Percentiles rank a stretch among this genome's conserved stretches.
These are phyloP conservation scores for Xanthia icteritia DNA, from an alignment of 2,888 invertebrate genomes.

Conservation along the genomic window DNA sequence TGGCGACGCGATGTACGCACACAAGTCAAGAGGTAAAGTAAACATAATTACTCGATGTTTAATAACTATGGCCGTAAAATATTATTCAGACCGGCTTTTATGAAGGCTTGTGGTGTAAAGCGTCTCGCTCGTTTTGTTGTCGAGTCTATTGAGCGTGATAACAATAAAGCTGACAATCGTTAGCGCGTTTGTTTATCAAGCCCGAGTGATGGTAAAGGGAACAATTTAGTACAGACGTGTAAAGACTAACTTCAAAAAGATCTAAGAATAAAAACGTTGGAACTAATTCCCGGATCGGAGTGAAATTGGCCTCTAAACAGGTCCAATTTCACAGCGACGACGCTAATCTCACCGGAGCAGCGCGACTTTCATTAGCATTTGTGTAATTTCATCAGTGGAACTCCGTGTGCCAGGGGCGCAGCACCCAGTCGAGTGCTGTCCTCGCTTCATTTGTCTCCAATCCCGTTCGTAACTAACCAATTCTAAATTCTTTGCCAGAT, in stretches of 20 bases:
- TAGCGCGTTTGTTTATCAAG: constrained; percentile 49
- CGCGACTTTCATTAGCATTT: constrained; percentile 87
- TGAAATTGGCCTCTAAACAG: constrained; percentile 80
- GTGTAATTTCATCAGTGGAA: constrained; percentile 85
- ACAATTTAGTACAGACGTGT: constrained; percentile 36
- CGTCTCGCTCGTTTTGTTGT: constrained; percentile 31
- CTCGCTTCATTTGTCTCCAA: constrained; percentile 79
- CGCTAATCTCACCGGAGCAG: constrained; percentile 83
- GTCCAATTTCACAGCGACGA: constrained; percentile 81
- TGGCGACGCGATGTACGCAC: constrained; percentile 45
- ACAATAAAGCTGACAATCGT: constrained; percentile 35
- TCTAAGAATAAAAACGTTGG: constrained; percentile 47
- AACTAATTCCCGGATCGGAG: constrained; percentile 70
- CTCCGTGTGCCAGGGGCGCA: constrained; percentile 67
- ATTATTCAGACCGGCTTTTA: constrained; percentile 39
- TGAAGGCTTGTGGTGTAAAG: constrained; percentile 31
- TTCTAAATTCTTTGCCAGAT: constrained; percentile 68
- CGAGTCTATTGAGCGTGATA: constrained; percentile 19
- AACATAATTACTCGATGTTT: constrained; percentile 46
- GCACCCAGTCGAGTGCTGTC: constrained; percentile 64
- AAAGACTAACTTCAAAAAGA: constrained; percentile 47
- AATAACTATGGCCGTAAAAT: constrained; percentile 43
- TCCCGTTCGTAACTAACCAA: constrained; percentile 76
- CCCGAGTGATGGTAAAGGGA: constrained; percentile 21
- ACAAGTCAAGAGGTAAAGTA: constrained; percentile 58